Evolutionary conservation across 2,797 vertebrate genomes (phyloP).

Genomic region (Pangasius djambal): DNA sequence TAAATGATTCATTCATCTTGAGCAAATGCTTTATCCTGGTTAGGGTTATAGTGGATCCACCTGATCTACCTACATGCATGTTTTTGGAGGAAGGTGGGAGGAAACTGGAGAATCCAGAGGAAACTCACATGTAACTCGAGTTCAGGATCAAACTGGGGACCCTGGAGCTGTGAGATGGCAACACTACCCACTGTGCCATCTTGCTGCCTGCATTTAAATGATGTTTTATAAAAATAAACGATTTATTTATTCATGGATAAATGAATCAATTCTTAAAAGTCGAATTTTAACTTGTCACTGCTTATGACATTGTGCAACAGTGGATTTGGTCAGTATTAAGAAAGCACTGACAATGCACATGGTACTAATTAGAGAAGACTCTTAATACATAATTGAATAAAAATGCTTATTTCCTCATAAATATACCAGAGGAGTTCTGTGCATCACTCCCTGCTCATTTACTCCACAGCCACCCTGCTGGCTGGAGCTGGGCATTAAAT

Average conservation of each 20-base stretch:
- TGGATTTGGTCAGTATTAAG: not conserved
- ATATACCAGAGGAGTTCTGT: not conserved
- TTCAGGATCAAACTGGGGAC: not conserved
- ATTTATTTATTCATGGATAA: not conserved
- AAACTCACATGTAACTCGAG: not conserved
- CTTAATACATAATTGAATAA: constrained; percentile 13
- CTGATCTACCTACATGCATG: not conserved
- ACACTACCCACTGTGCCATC: not conserved
- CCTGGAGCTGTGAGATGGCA: not conserved
- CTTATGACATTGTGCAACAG: not conserved
- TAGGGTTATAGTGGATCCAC: not conserved
- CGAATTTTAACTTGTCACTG: not conserved
- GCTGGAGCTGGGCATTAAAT: constrained; percentile 31
- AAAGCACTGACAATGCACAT: not conserved
- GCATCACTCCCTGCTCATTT: constrained; percentile 33
- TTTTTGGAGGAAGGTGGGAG: not conserved
- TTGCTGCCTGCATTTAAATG: not conserved
- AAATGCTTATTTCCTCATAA: constrained; percentile 22
- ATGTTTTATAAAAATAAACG: not conserved
- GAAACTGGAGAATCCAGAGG: not conserved
- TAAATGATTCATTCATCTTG: not conserved
- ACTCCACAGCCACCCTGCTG: constrained; percentile 33
- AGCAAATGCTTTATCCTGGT: not conserved
- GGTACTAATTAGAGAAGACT: not conserved
- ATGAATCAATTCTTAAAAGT: not conserved